Conservation (phyloP, 2,113 vertebrate species). For the Pygoscelis adeliae region DNA sequence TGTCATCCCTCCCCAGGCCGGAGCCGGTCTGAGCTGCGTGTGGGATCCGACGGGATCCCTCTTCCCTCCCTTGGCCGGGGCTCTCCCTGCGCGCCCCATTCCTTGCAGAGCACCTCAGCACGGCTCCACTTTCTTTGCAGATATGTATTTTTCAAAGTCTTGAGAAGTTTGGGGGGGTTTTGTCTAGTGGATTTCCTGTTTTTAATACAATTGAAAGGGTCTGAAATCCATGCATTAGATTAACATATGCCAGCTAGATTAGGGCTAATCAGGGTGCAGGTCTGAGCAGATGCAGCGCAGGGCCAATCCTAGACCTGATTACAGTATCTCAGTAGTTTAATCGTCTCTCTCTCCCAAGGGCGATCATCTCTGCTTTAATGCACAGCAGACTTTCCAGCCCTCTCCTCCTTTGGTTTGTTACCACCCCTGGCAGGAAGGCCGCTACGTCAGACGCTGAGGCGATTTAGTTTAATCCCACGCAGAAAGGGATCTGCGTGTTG, state of each 20-base stretch:
- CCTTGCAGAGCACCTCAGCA: accelerated
- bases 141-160: accelerated
- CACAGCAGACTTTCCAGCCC: slow-evolving; percentile 4
- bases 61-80: accelerated
- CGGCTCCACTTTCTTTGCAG: accelerated
- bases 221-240: slow-evolving; percentile 62
- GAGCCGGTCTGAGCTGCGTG: neutral
- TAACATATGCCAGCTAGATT: slow-evolving; percentile 73
- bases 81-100: accelerated
- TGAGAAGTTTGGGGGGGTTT: neutral
- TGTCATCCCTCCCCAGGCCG: neutral
- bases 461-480: slow-evolving; percentile 67
- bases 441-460: slow-evolving; percentile 53
- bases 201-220: slow-evolving; percentile 71
- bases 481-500: neutral
- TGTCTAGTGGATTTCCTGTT: slow-evolving; percentile 57
- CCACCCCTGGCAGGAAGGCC: slow-evolving; percentile 16
- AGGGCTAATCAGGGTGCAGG: slow-evolving; percentile 78
- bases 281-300: slow-evolving; percentile 66
- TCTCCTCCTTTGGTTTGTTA: neutral
- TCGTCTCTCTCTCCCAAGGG: slow-evolving; percentile 72
- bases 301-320: slow-evolving; percentile 73
- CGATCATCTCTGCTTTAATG: slow-evolving; percentile 41
- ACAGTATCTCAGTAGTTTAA: slow-evolving; percentile 65
- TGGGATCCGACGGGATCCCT: accelerated